These are phyloP conservation scores for Standfussiana lucernea DNA, from an alignment of 2,888 invertebrate genomes.

Conservation along the genomic window DNA sequence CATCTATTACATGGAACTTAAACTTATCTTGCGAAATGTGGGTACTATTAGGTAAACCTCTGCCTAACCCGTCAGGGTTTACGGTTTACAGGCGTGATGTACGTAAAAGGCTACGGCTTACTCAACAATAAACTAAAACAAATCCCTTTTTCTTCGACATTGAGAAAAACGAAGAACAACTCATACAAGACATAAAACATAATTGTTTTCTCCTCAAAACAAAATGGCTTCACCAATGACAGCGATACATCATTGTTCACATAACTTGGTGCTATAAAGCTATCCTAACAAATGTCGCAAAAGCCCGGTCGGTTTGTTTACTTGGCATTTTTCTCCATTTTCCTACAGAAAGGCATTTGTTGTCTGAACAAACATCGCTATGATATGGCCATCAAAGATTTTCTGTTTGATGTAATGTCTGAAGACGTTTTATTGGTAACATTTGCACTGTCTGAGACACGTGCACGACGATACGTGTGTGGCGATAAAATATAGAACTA, in stretches of 20 bases:
- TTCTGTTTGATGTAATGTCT: conserved; percentile 32
- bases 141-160: neutral
- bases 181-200: conserved; percentile 5
- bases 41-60: neutral
- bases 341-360: conserved; percentile 45
- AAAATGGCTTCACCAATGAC: conserved; percentile 1
- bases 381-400: conserved; percentile 38
- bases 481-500: neutral
- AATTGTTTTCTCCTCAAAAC: conserved; percentile 36
- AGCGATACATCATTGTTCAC: conserved; percentile 31
- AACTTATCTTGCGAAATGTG: neutral
- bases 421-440: neutral
- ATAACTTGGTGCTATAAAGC: conserved; percentile 36
- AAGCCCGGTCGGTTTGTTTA: conserved; percentile 31
- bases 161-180: neutral
- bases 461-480: neutral
- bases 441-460: conserved; percentile 5
- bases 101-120: neutral
- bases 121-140: neutral
- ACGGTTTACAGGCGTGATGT: neutral
- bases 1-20: neutral
- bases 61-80: neutral
- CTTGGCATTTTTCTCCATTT: conserved; percentile 53
- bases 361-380: conserved; percentile 48
- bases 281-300: conserved; percentile 21